Conservation (phyloP, 2,113 vertebrate species). For the Semicossyphus pulcher region DNA sequence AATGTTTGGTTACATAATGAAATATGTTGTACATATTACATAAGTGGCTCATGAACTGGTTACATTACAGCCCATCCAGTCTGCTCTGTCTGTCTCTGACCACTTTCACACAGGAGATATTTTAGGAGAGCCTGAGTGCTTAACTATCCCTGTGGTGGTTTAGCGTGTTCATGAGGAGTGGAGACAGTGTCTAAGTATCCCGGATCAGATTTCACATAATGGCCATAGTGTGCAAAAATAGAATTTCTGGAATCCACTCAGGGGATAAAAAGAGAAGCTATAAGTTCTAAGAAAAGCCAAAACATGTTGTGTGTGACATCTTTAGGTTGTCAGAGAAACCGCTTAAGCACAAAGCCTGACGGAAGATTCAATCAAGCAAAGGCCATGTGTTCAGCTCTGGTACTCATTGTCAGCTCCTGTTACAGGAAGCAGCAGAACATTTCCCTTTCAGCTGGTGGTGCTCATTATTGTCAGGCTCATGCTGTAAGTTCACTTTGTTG, state of each 20-base stretch:
- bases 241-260: slow-evolving; percentile 23
- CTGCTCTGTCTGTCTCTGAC: background rate
- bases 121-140: slow-evolving; percentile 24
- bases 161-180: slow-evolving; percentile 22
- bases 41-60: background rate
- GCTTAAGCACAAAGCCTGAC: background rate
- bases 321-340: slow-evolving; percentile 2
- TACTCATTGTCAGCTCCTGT: background rate
- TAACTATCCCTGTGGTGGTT: slow-evolving; percentile 39
- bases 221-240: slow-evolving; percentile 33
- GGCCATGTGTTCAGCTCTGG: slow-evolving; percentile 8
- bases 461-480: slow-evolving; percentile 12
- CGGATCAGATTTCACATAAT: slow-evolving; percentile 48
- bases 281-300: background rate
- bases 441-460: background rate
- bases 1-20: too few relatives aligned
- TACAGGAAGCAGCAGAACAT: background rate
- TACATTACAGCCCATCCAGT: background rate
- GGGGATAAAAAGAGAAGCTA: background rate
- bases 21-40: too few relatives aligned
- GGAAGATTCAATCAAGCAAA: background rate
- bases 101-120: too few relatives aligned
- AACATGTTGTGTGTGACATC: background rate
- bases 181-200: slow-evolving; percentile 5
- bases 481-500: background rate